Conservation (phyloP, 2,113 vertebrate species). For the Hippocampus barbouri region DNA sequence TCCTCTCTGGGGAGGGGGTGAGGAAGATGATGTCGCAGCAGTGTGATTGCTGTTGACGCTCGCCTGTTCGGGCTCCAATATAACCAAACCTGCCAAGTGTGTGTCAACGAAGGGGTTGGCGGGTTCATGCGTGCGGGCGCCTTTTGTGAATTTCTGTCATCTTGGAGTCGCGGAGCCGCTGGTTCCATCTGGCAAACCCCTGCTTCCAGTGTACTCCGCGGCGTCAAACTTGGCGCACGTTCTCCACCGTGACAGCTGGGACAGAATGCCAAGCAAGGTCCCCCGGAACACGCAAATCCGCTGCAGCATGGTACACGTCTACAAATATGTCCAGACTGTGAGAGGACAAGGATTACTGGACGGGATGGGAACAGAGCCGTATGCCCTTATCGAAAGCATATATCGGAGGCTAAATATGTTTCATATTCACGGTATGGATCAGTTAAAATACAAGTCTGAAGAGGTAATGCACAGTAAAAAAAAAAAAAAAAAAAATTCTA, state of each 20-base stretch:
- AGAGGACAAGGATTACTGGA: slow-evolving; percentile 3
- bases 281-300: slow-evolving; percentile 14
- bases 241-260: slow-evolving; percentile 55
- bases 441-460: no score
- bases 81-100: slow-evolving; percentile 36
- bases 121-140: slow-evolving; percentile 22
- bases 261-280: slow-evolving; percentile 42
- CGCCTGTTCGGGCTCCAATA: slow-evolving; percentile 38
- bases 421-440: no score
- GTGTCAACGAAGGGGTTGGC: slow-evolving; percentile 35
- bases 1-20: slow-evolving; percentile 11
- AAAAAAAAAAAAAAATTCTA: background rate
- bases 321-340: slow-evolving; percentile 6
- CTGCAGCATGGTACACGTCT: background rate
- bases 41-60: slow-evolving; percentile 60
- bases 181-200: slow-evolving; percentile 66
- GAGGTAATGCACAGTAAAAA: background rate
- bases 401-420: no score
- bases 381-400: background rate
- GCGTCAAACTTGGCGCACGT: slow-evolving; percentile 56
- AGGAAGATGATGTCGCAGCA: slow-evolving; percentile 51
- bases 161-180: background rate
- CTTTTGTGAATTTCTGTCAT: slow-evolving; percentile 31
- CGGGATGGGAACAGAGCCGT: slow-evolving; percentile 1
- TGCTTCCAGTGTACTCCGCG: slow-evolving; percentile 47